A percentile compares a stretch with the other conserved stretches of the same genome.
Conservation (phyloP, 2,113 vertebrate genomes). For the Jaculus jaculus region DNA sequence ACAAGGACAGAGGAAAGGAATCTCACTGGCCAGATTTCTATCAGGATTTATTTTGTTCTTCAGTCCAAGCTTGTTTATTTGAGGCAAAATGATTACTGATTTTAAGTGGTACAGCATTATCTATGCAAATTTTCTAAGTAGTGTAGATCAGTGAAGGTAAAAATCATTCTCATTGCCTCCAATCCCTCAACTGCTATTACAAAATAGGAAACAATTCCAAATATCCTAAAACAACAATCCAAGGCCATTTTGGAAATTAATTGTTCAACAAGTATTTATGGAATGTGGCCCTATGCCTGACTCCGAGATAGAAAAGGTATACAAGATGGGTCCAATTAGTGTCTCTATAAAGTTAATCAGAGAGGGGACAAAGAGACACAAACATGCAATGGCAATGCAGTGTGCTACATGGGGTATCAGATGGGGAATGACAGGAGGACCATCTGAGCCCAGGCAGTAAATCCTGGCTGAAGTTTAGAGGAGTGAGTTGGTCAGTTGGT, state of each 20-base stretch:
- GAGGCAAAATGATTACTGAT: not conserved
- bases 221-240: constrained; percentile 10
- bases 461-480: not conserved
- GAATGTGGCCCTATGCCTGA: not conserved
- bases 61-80: not conserved
- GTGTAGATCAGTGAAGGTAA: not conserved
- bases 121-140: not conserved
- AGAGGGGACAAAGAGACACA: not conserved
- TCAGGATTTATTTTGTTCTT: not conserved
- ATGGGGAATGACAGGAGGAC: not conserved
- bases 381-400: not conserved
- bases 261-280: not conserved
- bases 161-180: constrained; percentile 14
- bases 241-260: not conserved
- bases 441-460: not conserved
- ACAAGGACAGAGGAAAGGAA: not conserved
- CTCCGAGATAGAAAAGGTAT: not conserved
- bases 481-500: not conserved
- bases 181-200: not conserved
- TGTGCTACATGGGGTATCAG: not conserved
- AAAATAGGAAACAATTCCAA: not conserved
- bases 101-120: constrained; percentile 39
- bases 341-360: not conserved
- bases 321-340: not conserved
- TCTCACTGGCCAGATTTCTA: not conserved